Evolutionary conservation across 2,113 vertebrate genomes (phyloP).

Genomic region (Passerina amoena): DNA sequence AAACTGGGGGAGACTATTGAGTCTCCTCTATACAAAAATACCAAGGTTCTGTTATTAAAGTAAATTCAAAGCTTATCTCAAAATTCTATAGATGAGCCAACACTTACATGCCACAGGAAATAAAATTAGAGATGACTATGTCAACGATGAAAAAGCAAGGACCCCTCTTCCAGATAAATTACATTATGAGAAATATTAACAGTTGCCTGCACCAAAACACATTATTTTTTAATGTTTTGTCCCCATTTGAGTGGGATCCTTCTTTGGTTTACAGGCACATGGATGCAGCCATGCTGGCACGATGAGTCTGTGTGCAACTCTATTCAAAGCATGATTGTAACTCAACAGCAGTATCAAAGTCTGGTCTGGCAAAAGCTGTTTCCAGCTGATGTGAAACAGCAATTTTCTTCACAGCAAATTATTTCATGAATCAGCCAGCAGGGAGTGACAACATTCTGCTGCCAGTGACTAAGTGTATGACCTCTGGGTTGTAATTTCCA

Average conservation of each 20-base stretch:
- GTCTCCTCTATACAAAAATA: not conserved
- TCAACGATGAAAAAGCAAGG: not conserved
- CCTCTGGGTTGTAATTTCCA: constrained; percentile 37
- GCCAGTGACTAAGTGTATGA: not conserved
- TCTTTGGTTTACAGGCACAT: not conserved
- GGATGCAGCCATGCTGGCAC: not conserved
- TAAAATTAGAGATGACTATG: not conserved
- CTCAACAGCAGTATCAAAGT: not conserved
- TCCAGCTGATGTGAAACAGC: not conserved
- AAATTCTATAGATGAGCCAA: not conserved
- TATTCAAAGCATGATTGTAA: not conserved
- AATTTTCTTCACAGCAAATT: constrained; percentile 38
- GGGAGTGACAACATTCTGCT: constrained; percentile 40
- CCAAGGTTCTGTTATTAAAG: not conserved
- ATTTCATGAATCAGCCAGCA: constrained; percentile 40
- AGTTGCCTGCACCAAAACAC: not conserved
- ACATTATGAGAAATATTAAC: not conserved
- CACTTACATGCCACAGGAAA: not conserved
- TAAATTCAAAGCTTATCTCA: not conserved
- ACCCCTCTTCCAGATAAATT: not conserved
- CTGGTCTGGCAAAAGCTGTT: not conserved
- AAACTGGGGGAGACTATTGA: not conserved
- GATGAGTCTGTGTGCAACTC: not conserved
- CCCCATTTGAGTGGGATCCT: not conserved
- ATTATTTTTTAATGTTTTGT: not conserved